These are phyloP conservation scores for Oithona nana DNA, from an alignment of 2,888 invertebrate species.

Conservation along the genomic window DNA sequence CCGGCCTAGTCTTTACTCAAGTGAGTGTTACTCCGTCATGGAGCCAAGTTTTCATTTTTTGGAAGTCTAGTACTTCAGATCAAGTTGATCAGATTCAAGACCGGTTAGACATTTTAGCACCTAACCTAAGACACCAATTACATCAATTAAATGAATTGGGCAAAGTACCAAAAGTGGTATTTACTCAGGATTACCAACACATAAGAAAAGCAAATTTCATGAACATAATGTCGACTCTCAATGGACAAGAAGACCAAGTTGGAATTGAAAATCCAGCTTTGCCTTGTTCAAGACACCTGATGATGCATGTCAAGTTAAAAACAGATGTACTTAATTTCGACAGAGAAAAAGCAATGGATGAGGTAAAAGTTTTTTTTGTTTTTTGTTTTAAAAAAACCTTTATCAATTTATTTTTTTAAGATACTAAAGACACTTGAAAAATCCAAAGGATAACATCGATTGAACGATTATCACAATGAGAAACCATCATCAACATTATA, in stretches of 20 bases:
- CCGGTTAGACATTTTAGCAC: neutral
- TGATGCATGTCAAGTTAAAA: neutral
- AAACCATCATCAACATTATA: neutral
- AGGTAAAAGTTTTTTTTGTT: too few species aligned
- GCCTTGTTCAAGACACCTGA: too few species aligned
- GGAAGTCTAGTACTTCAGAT: neutral
- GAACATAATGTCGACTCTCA: too few species aligned
- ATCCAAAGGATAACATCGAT: neutral
- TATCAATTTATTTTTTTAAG: neutral
- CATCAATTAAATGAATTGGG: neutral
- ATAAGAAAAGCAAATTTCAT: too few species aligned
- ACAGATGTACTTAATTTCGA: neutral
- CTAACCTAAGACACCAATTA: neutral
- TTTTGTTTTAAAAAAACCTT: too few species aligned
- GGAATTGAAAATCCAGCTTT: too few species aligned
- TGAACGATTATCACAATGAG: neutral
- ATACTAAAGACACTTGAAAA: neutral
- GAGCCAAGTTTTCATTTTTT: neutral
- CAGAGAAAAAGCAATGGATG: neutral
- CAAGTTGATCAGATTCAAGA: neutral
- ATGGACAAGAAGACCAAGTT: too few species aligned
- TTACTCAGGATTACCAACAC: neutral
- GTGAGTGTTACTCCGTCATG: neutral
- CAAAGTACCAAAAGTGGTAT: neutral
- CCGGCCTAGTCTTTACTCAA: neutral